Percentiles rank a stretch among this genome's conserved stretches.
phyloP scores from a whole-genome alignment of 2,113 vertebrate species.

The Gnathonemus echidnorhynchus region DNA sequence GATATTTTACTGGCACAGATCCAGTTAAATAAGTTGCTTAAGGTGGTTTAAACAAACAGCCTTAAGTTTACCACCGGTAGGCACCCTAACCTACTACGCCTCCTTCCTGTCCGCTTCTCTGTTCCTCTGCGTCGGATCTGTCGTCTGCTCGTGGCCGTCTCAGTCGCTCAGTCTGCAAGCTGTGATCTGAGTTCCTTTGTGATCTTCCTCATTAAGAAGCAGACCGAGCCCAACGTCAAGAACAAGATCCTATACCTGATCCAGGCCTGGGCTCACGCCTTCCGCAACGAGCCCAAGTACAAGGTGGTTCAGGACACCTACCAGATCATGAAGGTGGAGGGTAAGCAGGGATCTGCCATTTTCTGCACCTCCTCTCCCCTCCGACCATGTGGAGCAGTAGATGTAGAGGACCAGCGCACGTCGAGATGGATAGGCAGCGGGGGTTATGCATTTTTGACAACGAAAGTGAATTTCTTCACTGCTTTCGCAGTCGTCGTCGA shows the following conservation, averaged over 20 bases:
- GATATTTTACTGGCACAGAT: neutral
- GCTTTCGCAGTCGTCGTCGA: neutral
- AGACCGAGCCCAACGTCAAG: slow-evolving; percentile 84
- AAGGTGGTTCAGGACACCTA: slow-evolving; percentile 98
- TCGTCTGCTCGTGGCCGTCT: neutral
- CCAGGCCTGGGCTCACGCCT: slow-evolving; percentile 95
- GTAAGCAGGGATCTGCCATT: slow-evolving; percentile 52
- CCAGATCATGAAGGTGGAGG: slow-evolving; percentile 98
- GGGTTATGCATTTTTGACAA: neutral
- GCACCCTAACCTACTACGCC: neutral
- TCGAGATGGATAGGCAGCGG: neutral
- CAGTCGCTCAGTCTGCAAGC: neutral
- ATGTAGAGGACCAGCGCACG: neutral
- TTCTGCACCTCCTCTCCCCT: neutral
- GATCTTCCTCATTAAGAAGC: slow-evolving; percentile 58
- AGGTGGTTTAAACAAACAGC: neutral
- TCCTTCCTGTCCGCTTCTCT: neutral
- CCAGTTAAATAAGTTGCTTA: neutral
- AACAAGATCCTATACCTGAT: slow-evolving; percentile 94
- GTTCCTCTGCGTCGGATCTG: neutral
- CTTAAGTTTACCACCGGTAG: neutral
- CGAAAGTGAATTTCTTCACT: neutral
- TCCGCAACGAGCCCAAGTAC: slow-evolving; percentile 97
- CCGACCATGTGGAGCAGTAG: neutral
- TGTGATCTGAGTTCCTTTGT: neutral